These are phyloP conservation scores for Catharus bicknelli DNA, from an alignment of 2,113 vertebrate genomes.

Conservation along the genomic window DNA sequence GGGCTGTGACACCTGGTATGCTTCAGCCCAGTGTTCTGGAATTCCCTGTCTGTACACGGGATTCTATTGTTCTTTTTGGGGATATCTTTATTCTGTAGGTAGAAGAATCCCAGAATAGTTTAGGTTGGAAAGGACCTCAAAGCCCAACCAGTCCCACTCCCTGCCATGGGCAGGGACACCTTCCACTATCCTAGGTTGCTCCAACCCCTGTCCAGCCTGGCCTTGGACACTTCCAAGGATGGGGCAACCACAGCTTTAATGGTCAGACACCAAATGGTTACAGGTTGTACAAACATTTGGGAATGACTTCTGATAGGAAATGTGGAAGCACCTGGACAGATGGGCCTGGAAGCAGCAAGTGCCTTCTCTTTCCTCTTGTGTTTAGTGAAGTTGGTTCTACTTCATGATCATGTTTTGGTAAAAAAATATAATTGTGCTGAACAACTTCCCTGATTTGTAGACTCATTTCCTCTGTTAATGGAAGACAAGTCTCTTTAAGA, in stretches of 20 bases:
- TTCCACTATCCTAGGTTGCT: fast-evolving
- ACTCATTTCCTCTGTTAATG: not conserved
- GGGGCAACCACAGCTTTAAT: not conserved
- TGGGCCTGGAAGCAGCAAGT: not conserved
- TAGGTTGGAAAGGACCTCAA: not conserved
- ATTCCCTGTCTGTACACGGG: fast-evolving
- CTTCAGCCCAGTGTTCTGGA: not conserved
- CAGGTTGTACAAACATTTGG: not conserved
- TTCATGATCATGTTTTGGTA: not conserved
- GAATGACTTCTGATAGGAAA: not conserved
- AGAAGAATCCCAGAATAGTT: not conserved
- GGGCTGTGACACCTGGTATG: not conserved
- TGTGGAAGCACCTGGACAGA: not conserved
- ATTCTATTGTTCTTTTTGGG: not conserved
- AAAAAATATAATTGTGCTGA: not conserved
- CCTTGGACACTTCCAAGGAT: not conserved
- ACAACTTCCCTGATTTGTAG: not conserved
- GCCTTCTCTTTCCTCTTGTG: not conserved
- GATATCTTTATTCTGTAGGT: not conserved
- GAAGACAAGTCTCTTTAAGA: not conserved
- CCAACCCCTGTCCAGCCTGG: not conserved
- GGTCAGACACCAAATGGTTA: not conserved
- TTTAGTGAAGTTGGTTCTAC: not conserved
- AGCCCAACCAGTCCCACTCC: fast-evolving
- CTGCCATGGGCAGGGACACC: not conserved